Evolutionary conservation across 2,113 vertebrate species (phyloP), one percentile per base, ranked within the genome.

Genomic region (Triplophysa rosa): DNA sequence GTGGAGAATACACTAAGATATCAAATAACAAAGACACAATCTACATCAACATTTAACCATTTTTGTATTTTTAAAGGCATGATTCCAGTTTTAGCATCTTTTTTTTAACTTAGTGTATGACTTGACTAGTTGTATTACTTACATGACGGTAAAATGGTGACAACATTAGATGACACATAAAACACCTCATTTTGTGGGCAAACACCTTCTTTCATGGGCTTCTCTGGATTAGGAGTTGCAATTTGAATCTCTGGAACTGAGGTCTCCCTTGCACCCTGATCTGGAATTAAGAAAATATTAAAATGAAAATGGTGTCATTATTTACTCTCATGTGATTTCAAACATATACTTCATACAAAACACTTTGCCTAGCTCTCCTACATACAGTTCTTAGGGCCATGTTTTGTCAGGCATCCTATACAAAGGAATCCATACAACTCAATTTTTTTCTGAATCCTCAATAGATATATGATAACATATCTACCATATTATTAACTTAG

Each of bases 171-270:
- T n/a, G 33, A 66, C 10, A 66, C 33, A 42, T 66, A 66, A 42
- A 13, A 66, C 19, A 66, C 64, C n/a, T 66, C 33, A 66, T 66
- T 66, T 40, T 66, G 64, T 40, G 64, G 64, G 37, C 33, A n/a
- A 40, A 19, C 3, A 19, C 11, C 9, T 66, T 42, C 64, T 40
- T 40, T 8, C 8, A 65, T n/a, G 9, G 16, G 33, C 11, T 19
- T 65, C 33, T 40, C 63, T 65, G 63, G 26, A 19, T 33, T 26
- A 37, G 16, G 63, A 29, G 26, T 26, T 26, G 26, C 26, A 26
- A 26, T 26, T 26, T 26, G 26, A 26, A 26, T 26, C 37, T 65
- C 29, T 65, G 63, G 29, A 37, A 8, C 16, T n/a, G 29, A 40
- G 16, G 9, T 40, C 1, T 19, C 33, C 16, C 33, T 65, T 40